Evolutionary conservation across 2,888 invertebrate species (phyloP), one percentile per base, ranked within the genome.

Genomic region (Diadegma fenestrale): DNA sequence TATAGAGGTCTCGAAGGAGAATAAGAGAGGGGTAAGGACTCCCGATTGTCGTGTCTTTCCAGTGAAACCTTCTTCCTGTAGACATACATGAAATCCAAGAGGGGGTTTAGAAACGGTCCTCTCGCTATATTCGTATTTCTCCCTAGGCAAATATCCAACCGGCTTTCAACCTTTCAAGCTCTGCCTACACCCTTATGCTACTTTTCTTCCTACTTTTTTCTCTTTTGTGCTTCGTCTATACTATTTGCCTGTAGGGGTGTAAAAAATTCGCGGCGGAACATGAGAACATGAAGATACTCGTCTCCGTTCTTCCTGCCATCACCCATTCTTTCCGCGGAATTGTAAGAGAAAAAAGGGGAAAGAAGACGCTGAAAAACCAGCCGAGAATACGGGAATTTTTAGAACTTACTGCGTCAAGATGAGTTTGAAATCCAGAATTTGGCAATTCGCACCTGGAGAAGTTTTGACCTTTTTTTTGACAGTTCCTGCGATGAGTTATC

Each of bases 11-110:
- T 7, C 37, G n/a, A 43, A 41, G 41, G 5, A 72, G 30, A 41
- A 64, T 10, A 66, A 80, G 37, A 54, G 51, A 72, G 14, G n/a
- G 48, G 41, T 41, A 51, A 66, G 54, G 69, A 76, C 82, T 79
- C 51, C 48, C 79, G 66, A 85, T 85, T 79, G 82, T 81, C 80
- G 71, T 48, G 58, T 76, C 68, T 77, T 84, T 84, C 69, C 79
- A 82, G 75, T 64, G 26, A 73, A 75, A 69, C 45, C 43, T 26
- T 22, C 37, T 33, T n/a, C n/a, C 72, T 75, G 43, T 26, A 45
- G 45, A 80, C 45, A 61, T 63, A 63, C 22, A 68, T 58, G 48
- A 66, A 63, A 76, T 66, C 66, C 33, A 22, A 68, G 64, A 33
- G 58, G 51, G 61, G 54, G 75, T 68, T 76, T 72, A 45, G 54